Conservation (phyloP, 2,888 invertebrate species). For the Lasioglossum lativentre region DNA sequence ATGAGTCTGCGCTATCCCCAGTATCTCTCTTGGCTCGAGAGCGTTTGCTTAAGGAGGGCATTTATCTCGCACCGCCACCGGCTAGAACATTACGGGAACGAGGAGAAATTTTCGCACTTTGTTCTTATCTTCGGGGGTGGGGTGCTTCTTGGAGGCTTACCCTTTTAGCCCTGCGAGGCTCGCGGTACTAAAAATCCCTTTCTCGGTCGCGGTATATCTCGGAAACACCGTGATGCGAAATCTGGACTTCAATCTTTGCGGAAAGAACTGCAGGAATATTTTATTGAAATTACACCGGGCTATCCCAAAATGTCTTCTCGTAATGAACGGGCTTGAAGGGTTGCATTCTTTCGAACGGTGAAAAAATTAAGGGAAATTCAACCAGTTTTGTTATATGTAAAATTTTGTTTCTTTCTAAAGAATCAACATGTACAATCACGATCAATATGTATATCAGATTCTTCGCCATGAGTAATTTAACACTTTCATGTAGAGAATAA, state of each 20-base stretch:
- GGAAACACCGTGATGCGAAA: background rate
- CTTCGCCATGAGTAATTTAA: no score
- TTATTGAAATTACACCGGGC: background rate
- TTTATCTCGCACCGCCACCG: constrained; percentile 65
- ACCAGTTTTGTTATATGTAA: background rate
- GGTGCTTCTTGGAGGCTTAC: background rate
- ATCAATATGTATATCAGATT: no score
- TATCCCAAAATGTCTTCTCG: background rate
- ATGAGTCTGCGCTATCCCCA: constrained; percentile 64
- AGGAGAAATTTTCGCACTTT: constrained; percentile 71
- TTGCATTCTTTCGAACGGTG: no score
- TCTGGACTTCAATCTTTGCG: background rate
- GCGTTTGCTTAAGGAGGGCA: constrained; percentile 68
- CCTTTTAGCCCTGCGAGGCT: constrained; percentile 38
- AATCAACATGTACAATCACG: no score
- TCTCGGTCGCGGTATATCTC: background rate
- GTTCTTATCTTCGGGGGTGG: constrained; percentile 63
- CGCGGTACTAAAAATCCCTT: background rate
- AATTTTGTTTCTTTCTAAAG: no score
- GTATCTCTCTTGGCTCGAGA: constrained; percentile 62
- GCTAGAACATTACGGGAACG: constrained; percentile 65
- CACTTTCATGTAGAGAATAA: no score
- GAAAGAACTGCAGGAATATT: background rate
- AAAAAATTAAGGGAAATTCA: no score
- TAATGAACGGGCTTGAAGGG: background rate